phyloP scores from a whole-genome alignment of 2,888 invertebrate species.

The Invenusta paracnida region DNA sequence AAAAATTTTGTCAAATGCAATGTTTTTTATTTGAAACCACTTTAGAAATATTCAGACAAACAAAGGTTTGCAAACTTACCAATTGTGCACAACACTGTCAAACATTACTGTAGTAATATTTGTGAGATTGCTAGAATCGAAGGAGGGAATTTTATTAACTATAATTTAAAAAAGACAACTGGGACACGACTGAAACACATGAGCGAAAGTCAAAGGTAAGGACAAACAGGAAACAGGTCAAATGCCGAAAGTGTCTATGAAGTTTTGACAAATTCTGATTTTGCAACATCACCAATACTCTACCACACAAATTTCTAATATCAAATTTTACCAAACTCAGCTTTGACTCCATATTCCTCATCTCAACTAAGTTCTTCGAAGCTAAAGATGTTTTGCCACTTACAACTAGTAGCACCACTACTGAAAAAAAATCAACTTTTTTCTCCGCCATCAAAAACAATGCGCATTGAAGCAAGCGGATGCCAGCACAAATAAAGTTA shows the following conservation, averaged over 20 bases:
- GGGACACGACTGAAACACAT: not conserved
- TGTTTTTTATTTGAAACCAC: no score
- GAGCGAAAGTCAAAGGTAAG: no score
- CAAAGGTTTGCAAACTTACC: not conserved
- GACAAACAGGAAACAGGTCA: not conserved
- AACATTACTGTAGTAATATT: not conserved
- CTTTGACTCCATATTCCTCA: not conserved
- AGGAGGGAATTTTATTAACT: not conserved
- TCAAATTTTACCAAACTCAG: not conserved
- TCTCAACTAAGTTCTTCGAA: not conserved
- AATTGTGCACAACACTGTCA: not conserved
- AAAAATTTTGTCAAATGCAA: no score
- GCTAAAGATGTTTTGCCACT: not conserved
- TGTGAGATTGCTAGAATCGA: not conserved
- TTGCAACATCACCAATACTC: not conserved
- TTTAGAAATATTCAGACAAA: not conserved
- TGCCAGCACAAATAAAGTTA: no score
- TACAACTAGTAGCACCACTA: no score
- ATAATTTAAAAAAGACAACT: not conserved
- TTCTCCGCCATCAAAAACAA: not conserved
- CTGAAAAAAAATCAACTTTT: no score
- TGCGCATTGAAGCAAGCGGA: no score
- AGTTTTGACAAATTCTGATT: not conserved
- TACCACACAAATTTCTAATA: not conserved
- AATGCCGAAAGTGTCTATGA: not conserved